Base-by-base conservation (phyloP, 1,140 invertebrate species). In the Laupala kohalensis region DNA sequence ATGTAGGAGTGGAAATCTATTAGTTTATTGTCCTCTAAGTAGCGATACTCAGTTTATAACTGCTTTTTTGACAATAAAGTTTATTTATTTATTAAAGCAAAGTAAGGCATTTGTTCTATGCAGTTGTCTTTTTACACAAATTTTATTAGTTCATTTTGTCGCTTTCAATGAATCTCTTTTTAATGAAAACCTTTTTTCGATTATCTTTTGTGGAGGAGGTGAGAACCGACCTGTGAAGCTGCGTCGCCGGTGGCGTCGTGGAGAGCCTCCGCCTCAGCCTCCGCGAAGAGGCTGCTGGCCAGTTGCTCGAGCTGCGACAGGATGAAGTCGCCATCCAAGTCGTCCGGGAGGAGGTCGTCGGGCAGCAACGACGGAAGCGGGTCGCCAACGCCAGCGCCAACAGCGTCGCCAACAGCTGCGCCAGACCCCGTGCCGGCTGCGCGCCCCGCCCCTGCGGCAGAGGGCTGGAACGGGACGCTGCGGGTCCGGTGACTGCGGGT, bases 331-430 rank as follows among this genome's bases (percentile, higher is more conserved):
- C 86, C 84, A 79, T 88, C 85, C 80, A 89, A 80, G 76, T 87
- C 85, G 74, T 85, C 84, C 84, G 90, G 86, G 81, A 91, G 80
- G 37, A n/a, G n/a, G n/a, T n/a, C n/a, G 83, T 91, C 90, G 85
- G 90, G 85, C 86, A 92, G 84, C 91, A n/a, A n/a, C n/a, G 89
- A 84, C 91, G 88, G 85, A 86, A 91, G 76, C 89, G 86, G 75
- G 87, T 84, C 79, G 90, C 81, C 78, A 91, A 86, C 82, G n/a
- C n/a, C n/a, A 53, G 1, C 9, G 86, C 88, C 84, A 84, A 81
- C 13, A 90, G 84, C 62, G 85, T 82, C 77, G 76, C 72, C 74
- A 73, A 72, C 77, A 77, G 75, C 28, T 75, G 80, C 80, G 73
- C 79, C 81, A 82, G 80, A 75, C 76, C 76, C 77, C 76, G 78